Evolutionary conservation across 1,140 invertebrate genomes (phyloP).

Genomic region (Drosophila pectinifera): DNA sequence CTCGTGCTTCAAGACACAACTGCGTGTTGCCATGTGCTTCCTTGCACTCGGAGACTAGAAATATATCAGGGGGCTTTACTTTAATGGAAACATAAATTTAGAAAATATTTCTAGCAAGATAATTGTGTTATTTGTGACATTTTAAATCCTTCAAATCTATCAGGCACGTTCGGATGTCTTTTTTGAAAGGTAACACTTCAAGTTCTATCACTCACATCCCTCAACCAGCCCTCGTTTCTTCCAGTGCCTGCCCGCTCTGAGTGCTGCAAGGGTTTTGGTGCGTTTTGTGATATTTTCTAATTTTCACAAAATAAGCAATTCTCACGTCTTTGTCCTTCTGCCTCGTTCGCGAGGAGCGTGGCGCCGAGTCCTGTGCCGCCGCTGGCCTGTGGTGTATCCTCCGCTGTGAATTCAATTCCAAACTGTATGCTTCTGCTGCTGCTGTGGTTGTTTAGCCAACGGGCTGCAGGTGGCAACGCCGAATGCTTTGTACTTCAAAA

Average conservation of each 20-base stretch:
- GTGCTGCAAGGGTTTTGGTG: conserved; percentile 31
- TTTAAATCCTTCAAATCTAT: too few relatives aligned
- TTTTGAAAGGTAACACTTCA: too few relatives aligned
- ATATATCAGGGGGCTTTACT: neutral
- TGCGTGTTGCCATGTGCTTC: neutral
- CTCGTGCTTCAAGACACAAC: conserved; percentile 10
- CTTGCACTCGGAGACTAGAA: neutral
- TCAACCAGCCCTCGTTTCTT: neutral
- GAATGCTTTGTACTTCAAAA: conserved; percentile 80
- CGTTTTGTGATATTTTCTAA: conserved; percentile 76
- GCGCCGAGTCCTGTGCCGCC: conserved; percentile 28
- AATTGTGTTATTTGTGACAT: too few relatives aligned
- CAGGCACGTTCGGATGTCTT: too few relatives aligned
- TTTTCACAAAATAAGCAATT: conserved; percentile 82
- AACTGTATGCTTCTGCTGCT: conserved; percentile 12
- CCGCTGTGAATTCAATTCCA: conserved; percentile 68
- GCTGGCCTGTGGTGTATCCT: conserved; percentile 50
- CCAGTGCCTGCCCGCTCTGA: conserved; percentile 4
- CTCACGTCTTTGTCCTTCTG: conserved; percentile 73
- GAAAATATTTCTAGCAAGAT: too few relatives aligned
- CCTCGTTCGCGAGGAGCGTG: conserved; percentile 5
- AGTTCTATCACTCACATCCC: too few relatives aligned
- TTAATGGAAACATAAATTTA: too few relatives aligned
- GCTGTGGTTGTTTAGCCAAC: conserved; percentile 69
- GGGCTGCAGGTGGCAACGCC: conserved; percentile 60